A percentile compares a stretch with the other conserved stretches of the same genome.
Evolutionary conservation across 2,888 invertebrate species (phyloP).

Genomic region (Brachylomia viminalis): DNA sequence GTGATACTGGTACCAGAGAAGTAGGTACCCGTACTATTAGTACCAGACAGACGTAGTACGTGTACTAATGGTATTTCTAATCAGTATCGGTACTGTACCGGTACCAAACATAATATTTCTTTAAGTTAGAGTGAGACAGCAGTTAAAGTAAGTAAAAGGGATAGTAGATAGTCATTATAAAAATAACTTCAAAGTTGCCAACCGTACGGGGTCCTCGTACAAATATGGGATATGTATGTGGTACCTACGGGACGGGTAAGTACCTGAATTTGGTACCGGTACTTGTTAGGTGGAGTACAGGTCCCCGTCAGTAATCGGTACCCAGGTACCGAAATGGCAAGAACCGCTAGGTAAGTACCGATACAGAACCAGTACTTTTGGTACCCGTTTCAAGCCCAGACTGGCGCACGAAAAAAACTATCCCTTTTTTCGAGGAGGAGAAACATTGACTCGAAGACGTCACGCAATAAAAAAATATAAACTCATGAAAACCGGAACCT

Average conservation of each 20-base stretch:
- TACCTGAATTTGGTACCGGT: background rate
- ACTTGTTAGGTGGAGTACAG: background rate
- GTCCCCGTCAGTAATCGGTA: background rate
- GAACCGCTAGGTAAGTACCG: too few relatives aligned
- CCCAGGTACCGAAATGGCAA: background rate
- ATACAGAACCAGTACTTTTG: background rate
- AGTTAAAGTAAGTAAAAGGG: background rate
- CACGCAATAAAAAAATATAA: background rate
- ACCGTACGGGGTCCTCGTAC: background rate
- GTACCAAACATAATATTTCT: background rate
- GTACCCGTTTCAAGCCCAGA: background rate
- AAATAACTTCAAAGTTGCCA: background rate
- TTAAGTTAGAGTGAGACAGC: background rate
- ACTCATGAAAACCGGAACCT: background rate
- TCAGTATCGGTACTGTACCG: background rate
- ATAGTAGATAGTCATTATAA: background rate
- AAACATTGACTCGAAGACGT: background rate
- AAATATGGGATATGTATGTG: background rate
- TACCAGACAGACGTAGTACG: too few relatives aligned
- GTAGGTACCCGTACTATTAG: too few relatives aligned
- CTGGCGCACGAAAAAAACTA: background rate
- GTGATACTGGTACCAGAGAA: background rate
- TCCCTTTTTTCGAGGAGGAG: background rate
- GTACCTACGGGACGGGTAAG: background rate
- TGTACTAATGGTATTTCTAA: too few relatives aligned